Evolutionary conservation across 2,113 vertebrate species (phyloP).

Genomic region (Thamnophis sirtalis): DNA sequence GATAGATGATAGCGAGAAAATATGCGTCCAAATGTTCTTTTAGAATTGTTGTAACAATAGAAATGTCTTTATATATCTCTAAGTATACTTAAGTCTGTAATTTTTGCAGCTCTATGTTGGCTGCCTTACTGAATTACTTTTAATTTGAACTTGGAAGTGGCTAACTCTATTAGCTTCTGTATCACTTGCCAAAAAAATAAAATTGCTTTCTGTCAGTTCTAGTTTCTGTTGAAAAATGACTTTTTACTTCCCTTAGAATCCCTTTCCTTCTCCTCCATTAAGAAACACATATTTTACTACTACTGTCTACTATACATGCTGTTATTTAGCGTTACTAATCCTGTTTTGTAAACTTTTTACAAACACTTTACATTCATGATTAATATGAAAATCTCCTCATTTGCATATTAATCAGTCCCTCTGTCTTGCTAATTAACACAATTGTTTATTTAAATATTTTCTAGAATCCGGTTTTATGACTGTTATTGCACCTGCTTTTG

Average conservation of each 20-base stretch:
- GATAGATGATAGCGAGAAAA: not conserved
- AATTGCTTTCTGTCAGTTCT: slow-evolving; percentile 63
- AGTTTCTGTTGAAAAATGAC: slow-evolving; percentile 58
- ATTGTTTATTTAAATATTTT: slow-evolving; percentile 62
- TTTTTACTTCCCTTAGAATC: not conserved
- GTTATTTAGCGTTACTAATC: slow-evolving; percentile 70
- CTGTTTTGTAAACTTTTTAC: slow-evolving; percentile 70
- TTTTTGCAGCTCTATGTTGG: slow-evolving; percentile 55
- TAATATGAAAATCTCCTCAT: slow-evolving; percentile 74
- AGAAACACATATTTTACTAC: slow-evolving; percentile 56
- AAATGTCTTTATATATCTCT: not conserved
- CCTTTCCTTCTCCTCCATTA: slow-evolving; percentile 32
- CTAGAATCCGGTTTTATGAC: slow-evolving; percentile 58
- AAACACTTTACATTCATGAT: slow-evolving; percentile 73
- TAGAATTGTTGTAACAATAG: not conserved
- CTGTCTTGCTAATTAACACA: slow-evolving; percentile 73
- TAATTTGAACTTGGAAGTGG: slow-evolving; percentile 64
- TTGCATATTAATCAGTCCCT: slow-evolving; percentile 80
- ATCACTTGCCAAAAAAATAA: slow-evolving; percentile 62
- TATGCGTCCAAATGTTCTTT: not conserved
- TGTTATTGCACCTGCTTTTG: slow-evolving; percentile 36
- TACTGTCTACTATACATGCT: slow-evolving; percentile 40
- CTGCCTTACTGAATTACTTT: slow-evolving; percentile 62
- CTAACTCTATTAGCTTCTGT: slow-evolving; percentile 45
- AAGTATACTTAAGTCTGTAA: fast-evolving